Evolutionary conservation across 1,140 invertebrate genomes (phyloP).

Genomic region (Aphelinus atriplicis): DNA sequence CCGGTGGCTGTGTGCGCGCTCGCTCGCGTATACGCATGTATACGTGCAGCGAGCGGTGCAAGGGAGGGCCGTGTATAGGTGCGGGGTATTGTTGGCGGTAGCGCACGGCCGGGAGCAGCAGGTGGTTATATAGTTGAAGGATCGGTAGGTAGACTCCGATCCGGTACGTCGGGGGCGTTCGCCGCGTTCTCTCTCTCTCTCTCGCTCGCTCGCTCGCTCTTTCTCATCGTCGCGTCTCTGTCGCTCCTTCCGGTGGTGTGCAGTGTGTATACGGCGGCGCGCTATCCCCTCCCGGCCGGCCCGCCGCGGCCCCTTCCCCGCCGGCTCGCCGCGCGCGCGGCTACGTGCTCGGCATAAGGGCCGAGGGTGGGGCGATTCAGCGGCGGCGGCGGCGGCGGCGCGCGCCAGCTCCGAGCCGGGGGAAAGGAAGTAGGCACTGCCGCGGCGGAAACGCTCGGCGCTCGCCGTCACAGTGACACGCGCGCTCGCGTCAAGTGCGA

Average conservation of each 20-base stretch:
- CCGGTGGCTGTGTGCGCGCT: no score
- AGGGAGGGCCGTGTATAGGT: no score
- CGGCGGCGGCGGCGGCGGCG: conserved; percentile 41
- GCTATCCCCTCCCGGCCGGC: no score
- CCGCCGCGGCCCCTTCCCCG: background rate
- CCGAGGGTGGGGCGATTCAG: no score
- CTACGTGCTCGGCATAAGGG: no score
- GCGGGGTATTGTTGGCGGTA: no score
- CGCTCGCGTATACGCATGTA: no score
- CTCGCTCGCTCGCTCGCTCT: conserved; percentile 35
- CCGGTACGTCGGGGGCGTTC: conserved; percentile 31
- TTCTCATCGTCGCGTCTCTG: conserved; percentile 12
- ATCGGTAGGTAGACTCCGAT: conserved; percentile 11
- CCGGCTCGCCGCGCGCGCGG: conserved; percentile 12
- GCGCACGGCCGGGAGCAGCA: conserved; percentile 28
- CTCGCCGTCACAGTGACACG: conserved; percentile 64
- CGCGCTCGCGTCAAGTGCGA: conserved; percentile 64
- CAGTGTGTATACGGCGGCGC: no score
- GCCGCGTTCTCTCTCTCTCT: conserved; percentile 33
- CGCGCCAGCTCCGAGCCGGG: conserved; percentile 40
- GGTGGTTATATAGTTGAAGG: conserved; percentile 40
- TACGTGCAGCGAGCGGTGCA: no score
- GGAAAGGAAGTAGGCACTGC: conserved; percentile 19
- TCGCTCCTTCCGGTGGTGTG: background rate
- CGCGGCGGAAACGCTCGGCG: conserved; percentile 62